Percentiles rank a stretch among this genome's conserved stretches.
Conservation (phyloP, 2,888 invertebrate species). For the Eurois occulta region DNA sequence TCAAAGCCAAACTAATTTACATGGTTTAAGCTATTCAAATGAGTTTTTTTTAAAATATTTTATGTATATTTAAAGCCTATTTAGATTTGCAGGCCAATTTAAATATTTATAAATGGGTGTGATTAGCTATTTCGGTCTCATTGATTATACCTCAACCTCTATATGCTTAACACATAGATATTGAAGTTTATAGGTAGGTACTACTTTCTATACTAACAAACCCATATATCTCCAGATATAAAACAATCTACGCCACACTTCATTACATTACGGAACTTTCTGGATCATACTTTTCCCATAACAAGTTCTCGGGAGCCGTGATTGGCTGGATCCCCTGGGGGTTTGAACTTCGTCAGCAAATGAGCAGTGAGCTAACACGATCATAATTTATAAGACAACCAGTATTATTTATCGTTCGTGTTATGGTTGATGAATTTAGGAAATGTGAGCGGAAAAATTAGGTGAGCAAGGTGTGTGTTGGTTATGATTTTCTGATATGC, state of each 20-base stretch:
- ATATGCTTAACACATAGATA: not conserved
- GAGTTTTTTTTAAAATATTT: not conserved
- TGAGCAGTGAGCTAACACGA: slow-evolving; percentile 89
- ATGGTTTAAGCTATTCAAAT: not conserved
- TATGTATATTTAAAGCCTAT: not conserved
- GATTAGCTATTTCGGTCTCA: not conserved
- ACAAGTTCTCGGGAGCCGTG: slow-evolving; percentile 88
- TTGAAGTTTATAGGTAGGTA: not conserved
- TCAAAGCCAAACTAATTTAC: not conserved
- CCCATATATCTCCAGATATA: slow-evolving; percentile 57
- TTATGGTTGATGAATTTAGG: slow-evolving; percentile 74
- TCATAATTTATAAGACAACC: slow-evolving; percentile 89
- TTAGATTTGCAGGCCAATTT: not conserved
- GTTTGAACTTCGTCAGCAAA: slow-evolving; percentile 90
- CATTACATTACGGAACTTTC: slow-evolving; percentile 70
- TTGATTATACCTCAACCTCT: not conserved
- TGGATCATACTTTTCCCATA: slow-evolving; percentile 83
- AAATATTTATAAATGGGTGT: not conserved
- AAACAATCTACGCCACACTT: slow-evolving; percentile 67
- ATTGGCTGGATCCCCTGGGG: slow-evolving; percentile 87
- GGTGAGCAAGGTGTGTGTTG: slow-evolving; percentile 17
- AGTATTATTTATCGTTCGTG: slow-evolving; percentile 86
- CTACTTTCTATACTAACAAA: not conserved
- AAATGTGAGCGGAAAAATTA: slow-evolving; percentile 54
- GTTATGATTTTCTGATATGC: not conserved